Percentiles rank a stretch among this genome's conserved stretches.
Conservation (phyloP, 2,797 vertebrate species). For the Gephyroberyx darwinii region DNA sequence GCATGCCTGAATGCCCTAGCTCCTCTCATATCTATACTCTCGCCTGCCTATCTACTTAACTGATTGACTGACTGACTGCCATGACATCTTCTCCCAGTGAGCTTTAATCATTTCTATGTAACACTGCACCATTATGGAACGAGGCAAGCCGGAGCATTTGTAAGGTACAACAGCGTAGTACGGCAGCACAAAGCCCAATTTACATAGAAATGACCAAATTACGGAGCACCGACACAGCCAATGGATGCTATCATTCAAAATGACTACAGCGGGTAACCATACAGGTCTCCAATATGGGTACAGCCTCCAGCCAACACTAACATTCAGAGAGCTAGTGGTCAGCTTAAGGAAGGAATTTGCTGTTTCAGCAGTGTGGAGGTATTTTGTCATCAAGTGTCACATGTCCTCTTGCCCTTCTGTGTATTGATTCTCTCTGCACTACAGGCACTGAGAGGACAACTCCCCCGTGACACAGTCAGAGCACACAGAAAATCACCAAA, state of each 20-base stretch:
- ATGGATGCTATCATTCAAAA: constrained; percentile 72
- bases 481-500: constrained; percentile 19
- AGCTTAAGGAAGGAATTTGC: constrained; percentile 69
- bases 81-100: constrained; percentile 63
- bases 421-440: constrained; percentile 70
- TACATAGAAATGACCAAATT: constrained; percentile 83
- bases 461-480: constrained; percentile 44
- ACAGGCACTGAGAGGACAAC: constrained; percentile 55
- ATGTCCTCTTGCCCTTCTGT: constrained; percentile 68
- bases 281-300: constrained; percentile 49
- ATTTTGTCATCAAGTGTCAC: constrained; percentile 76
- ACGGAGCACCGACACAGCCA: constrained; percentile 57
- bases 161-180: constrained; percentile 55
- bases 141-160: constrained; percentile 52
- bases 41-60: constrained; percentile 51
- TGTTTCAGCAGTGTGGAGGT: constrained; percentile 74
- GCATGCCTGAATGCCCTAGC: constrained; percentile 41
- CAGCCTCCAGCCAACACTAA: constrained; percentile 67
- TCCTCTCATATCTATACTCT: constrained; percentile 33
- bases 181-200: constrained; percentile 71
- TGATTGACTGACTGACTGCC: constrained; percentile 59
- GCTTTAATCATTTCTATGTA: constrained; percentile 65
- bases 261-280: constrained; percentile 50
- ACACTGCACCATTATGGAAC: constrained; percentile 48
- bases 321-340: constrained; percentile 66